phyloP scores from a whole-genome alignment of 2,113 vertebrate species.

The Dipodomys merriami region DNA sequence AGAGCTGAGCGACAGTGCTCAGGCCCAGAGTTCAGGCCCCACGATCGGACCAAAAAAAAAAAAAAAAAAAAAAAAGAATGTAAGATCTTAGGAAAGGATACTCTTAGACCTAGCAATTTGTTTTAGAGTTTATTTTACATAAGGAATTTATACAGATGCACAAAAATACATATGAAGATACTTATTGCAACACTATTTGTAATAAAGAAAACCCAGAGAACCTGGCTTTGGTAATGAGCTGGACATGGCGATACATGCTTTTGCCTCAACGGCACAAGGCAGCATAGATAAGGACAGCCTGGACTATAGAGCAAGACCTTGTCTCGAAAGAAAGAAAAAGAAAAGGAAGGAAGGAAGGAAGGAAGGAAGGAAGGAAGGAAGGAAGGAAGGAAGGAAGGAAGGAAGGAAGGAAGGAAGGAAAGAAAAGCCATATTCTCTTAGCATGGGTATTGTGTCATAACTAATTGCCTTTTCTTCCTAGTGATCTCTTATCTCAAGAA shows the following conservation, averaged over 20 bases:
- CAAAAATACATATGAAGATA: neutral
- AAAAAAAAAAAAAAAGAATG: constrained; percentile 22
- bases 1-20: too few relatives aligned
- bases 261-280: too few relatives aligned
- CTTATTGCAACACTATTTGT: neutral
- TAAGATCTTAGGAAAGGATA: constrained; percentile 32
- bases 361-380: too few relatives aligned
- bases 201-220: constrained; percentile 25
- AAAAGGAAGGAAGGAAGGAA: neutral
- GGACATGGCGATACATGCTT: too few relatives aligned
- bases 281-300: too few relatives aligned
- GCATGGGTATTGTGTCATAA: neutral
- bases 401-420: neutral
- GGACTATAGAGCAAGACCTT: too few relatives aligned
- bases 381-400: too few relatives aligned
- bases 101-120: constrained; percentile 10
- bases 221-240: neutral
- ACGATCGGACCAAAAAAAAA: too few relatives aligned
- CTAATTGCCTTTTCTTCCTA: neutral
- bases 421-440: neutral
- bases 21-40: too few relatives aligned
- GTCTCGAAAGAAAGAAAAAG: neutral
- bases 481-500: neutral
- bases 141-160: constrained; percentile 13
- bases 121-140: constrained; percentile 46